Evolutionary conservation across 1,140 invertebrate genomes (phyloP).

Genomic region (Metopolophium dirhodum): DNA sequence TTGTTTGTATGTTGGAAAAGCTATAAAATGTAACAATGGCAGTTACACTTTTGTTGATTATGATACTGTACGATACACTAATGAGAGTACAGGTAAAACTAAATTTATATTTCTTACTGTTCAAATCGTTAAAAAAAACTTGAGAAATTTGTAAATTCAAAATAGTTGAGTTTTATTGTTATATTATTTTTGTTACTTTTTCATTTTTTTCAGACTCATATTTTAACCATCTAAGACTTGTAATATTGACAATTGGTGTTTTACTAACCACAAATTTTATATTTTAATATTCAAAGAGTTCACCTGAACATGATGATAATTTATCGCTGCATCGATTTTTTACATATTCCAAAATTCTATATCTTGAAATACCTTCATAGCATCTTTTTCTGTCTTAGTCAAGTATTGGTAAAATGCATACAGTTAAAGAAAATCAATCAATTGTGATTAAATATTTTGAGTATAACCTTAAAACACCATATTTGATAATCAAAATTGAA

Average conservation of each 20-base stretch:
- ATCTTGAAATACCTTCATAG: too few species aligned
- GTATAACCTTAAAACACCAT: too few species aligned
- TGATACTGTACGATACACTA: not conserved
- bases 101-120: not conserved
- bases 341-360: too few species aligned
- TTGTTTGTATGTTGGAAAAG: slow-evolving; percentile 19
- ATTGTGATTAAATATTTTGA: too few species aligned
- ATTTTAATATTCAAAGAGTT: not conserved
- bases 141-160: not conserved
- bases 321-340: too few species aligned
- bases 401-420: too few species aligned
- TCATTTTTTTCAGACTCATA: not conserved
- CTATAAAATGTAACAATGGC: not conserved
- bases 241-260: not conserved
- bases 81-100: not conserved
- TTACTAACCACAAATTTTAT: not conserved
- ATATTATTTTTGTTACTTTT: not conserved
- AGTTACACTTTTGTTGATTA: not conserved
- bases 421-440: too few species aligned
- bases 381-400: too few species aligned
- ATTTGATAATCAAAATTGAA: too few species aligned
- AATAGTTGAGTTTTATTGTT: not conserved
- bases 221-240: not conserved
- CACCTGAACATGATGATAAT: too few species aligned
- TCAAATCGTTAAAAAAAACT: not conserved